phyloP scores from a whole-genome alignment of 1,140 invertebrate species.

The Drosophila lacteicornis region DNA sequence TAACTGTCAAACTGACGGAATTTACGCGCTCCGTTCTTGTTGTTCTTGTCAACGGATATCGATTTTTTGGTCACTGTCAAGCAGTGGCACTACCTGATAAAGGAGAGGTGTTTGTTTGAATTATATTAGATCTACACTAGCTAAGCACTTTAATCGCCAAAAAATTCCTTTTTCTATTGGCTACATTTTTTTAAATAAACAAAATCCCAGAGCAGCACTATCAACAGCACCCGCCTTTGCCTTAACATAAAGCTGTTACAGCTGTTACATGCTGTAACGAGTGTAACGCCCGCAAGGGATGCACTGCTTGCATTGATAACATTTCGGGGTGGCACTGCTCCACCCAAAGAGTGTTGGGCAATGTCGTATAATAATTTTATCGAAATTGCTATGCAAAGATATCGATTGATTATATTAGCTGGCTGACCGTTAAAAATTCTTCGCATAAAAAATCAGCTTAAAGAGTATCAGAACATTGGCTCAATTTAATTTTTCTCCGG shows the following conservation, averaged over 20 bases:
- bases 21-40: conserved; percentile 42
- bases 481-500: no score
- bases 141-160: background rate
- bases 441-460: no score
- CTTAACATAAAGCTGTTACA: conserved; percentile 3
- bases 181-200: conserved; percentile 4
- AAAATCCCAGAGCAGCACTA: conserved; percentile 9
- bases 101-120: background rate
- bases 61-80: conserved; percentile 49
- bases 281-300: conserved; percentile 55
- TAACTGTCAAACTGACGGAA: conserved; percentile 52
- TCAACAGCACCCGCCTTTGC: conserved; percentile 1
- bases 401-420: background rate
- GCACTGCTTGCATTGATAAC: conserved; percentile 18
- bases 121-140: background rate
- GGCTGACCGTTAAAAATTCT: background rate
- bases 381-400: background rate
- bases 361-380: no score
- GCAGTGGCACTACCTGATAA: background rate
- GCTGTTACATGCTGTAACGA: conserved; percentile 13
- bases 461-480: no score
- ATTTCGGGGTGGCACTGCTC: background rate
- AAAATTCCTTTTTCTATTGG: background rate
- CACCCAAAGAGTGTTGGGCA: no score
- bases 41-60: conserved; percentile 50